A percentile compares a stretch with the other conserved stretches of the same genome.
Evolutionary conservation across 2,888 invertebrate species (phyloP).

Genomic region (Epicampocera succincta): DNA sequence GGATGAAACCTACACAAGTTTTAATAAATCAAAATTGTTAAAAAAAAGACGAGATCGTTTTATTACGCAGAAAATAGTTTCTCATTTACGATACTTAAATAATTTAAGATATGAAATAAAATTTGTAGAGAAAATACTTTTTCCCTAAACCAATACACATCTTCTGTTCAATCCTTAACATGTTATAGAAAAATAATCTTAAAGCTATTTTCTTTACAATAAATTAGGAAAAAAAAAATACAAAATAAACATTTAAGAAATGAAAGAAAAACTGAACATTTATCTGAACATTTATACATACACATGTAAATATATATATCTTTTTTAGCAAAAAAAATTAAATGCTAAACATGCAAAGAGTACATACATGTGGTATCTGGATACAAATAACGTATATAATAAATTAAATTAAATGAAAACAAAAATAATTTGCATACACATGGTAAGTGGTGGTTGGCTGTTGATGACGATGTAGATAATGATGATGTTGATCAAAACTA

Average conservation of each 20-base stretch:
- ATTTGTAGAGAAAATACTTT: conserved; percentile 37
- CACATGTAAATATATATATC: conserved; percentile 19
- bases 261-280: conserved; percentile 50
- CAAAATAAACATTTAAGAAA: conserved; percentile 19
- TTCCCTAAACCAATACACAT: conserved; percentile 53
- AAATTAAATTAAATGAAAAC: conserved; percentile 54
- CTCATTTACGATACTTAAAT: too few relatives aligned
- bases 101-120: too few relatives aligned
- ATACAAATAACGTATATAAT: conserved; percentile 35
- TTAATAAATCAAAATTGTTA: too few relatives aligned
- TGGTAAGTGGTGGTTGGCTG: conserved; percentile 31
- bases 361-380: conserved; percentile 22
- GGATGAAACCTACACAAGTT: too few relatives aligned
- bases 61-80: too few relatives aligned
- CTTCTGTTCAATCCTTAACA: conserved; percentile 34
- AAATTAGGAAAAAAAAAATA: conserved; percentile 10
- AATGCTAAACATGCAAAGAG: conserved; percentile 22
- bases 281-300: too few relatives aligned
- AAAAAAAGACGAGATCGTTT: too few relatives aligned
- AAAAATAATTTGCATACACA: conserved; percentile 63
- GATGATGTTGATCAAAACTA: conserved; percentile 4
- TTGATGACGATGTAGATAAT: conserved; percentile 23
- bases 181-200: conserved; percentile 21
- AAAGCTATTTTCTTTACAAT: conserved; percentile 34
- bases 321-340: background rate